Evolutionary conservation across 2,797 vertebrate genomes (phyloP).

Genomic region (Squalus acanthias): DNA sequence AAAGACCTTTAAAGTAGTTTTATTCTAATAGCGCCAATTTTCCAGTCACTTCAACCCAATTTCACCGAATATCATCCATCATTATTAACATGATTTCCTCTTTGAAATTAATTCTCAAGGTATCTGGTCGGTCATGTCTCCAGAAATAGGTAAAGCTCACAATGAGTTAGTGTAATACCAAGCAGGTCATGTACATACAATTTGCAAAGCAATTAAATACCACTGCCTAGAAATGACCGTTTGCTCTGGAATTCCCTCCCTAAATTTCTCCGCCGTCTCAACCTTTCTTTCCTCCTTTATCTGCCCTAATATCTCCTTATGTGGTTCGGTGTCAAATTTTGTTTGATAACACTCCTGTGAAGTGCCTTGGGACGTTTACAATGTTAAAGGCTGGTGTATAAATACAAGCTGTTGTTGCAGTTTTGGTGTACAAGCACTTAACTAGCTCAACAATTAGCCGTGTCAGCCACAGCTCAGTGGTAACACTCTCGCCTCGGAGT

Average conservation of each 20-base stretch:
- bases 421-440: neutral
- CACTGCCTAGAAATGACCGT: neutral
- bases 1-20: neutral
- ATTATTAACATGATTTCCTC: neutral
- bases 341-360: too few species aligned
- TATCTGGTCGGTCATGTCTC: neutral
- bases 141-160: neutral
- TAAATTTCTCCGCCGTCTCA: too few species aligned
- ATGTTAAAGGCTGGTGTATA: too few species aligned
- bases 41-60: neutral
- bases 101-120: neutral
- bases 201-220: neutral
- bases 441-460: neutral
- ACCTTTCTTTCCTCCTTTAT: too few species aligned
- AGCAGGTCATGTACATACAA: neutral
- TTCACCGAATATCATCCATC: conserved; percentile 7
- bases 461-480: neutral
- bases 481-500: neutral
- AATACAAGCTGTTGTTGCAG: too few species aligned
- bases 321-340: too few species aligned
- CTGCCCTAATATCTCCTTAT: too few species aligned
- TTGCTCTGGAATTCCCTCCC: neutral
- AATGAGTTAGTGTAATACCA: neutral
- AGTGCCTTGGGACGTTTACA: too few species aligned
- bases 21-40: conserved; percentile 25